Percentiles rank a stretch among this genome's conserved stretches.
Evolutionary conservation across 2,797 vertebrate species (phyloP).

Genomic region (Eidolon dupreanum): DNA sequence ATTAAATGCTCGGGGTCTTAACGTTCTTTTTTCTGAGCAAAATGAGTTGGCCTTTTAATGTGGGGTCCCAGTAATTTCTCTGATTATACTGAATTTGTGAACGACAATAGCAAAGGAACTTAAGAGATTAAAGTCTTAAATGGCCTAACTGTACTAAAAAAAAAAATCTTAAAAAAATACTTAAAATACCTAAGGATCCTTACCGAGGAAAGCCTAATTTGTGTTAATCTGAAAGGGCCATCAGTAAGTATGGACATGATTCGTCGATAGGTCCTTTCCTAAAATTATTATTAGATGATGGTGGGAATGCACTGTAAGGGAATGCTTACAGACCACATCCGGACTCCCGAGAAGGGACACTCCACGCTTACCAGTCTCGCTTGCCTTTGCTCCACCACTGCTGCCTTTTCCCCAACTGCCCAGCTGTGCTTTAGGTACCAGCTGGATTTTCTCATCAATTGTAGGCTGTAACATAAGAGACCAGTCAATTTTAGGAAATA

Average conservation of each 20-base stretch:
- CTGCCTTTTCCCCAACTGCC: slow-evolving; percentile 98
- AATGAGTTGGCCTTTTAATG: slow-evolving; percentile 25
- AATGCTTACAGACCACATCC: background rate
- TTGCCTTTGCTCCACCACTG: slow-evolving; percentile 98
- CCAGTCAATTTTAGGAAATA: background rate
- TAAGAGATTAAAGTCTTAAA: slow-evolving; percentile 23
- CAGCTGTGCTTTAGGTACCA: slow-evolving; percentile 96
- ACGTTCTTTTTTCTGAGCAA: background rate
- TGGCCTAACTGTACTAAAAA: background rate
- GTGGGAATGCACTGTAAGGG: accelerated
- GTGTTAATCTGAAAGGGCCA: background rate
- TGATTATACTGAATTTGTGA: background rate
- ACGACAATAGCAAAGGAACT: background rate
- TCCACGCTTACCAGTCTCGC: slow-evolving; percentile 91
- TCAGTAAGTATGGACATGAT: background rate
- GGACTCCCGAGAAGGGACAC: background rate
- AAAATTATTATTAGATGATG: background rate
- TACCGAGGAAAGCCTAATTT: background rate
- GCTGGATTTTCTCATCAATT: slow-evolving; percentile 99
- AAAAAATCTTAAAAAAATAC: background rate
- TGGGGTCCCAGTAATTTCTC: background rate
- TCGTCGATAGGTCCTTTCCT: background rate
- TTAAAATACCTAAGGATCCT: background rate
- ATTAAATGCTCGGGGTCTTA: background rate
- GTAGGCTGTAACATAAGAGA: slow-evolving; percentile 90